Evolutionary conservation across 1,140 invertebrate species (phyloP).

Genomic region (Sipha flava): DNA sequence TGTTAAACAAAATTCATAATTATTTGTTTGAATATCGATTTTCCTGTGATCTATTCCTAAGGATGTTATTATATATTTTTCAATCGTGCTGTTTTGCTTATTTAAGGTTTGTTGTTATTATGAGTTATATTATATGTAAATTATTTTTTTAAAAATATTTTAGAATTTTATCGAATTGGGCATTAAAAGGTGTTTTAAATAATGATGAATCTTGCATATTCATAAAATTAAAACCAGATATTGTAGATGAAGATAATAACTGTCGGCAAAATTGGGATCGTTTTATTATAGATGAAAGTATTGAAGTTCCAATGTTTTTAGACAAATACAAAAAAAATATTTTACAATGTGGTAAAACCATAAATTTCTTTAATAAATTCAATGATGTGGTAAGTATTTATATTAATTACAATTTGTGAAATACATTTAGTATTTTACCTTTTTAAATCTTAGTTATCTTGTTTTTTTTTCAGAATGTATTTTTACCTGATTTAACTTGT

Average conservation of each 20-base stretch:
- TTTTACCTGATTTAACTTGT: background rate
- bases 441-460: background rate
- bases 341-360: conserved; percentile 11
- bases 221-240: background rate
- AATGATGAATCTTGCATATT: background rate
- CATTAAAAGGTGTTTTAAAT: background rate
- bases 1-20: conserved; percentile 1
- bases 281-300: background rate
- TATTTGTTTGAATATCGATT: background rate
- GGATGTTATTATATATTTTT: conserved; percentile 20
- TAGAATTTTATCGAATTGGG: conserved; percentile 14
- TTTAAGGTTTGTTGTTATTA: background rate
- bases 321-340: background rate
- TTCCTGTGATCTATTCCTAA: background rate
- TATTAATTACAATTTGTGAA: no score
- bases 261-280: background rate
- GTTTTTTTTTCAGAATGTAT: background rate
- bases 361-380: background rate
- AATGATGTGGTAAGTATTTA: background rate
- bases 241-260: background rate
- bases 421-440: background rate
- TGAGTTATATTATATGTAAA: background rate
- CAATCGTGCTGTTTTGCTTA: background rate
- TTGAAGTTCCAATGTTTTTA: conserved; percentile 8
- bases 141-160: background rate